phyloP scores from a whole-genome alignment of 2,113 vertebrate genomes.

The Cebus imitator region DNA sequence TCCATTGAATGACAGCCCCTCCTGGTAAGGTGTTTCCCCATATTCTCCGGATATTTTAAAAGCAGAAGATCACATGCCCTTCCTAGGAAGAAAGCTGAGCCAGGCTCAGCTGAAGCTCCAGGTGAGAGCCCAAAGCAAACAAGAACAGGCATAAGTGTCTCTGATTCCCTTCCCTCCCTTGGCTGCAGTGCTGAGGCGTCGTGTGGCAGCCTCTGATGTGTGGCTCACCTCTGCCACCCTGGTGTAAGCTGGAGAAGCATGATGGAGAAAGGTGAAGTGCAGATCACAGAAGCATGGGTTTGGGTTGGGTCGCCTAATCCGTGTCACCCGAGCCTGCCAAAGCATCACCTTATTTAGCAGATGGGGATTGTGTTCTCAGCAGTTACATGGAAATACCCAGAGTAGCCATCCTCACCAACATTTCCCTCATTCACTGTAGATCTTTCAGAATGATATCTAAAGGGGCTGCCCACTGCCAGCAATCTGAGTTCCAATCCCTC shows the following conservation, averaged over 20 bases:
- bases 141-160: neutral
- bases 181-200: neutral
- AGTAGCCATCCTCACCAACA: neutral
- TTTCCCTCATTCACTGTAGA: neutral
- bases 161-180: neutral
- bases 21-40: neutral
- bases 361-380: conserved; percentile 42
- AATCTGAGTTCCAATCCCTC: conserved; percentile 11
- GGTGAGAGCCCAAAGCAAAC: neutral
- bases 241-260: neutral
- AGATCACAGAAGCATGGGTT: neutral
- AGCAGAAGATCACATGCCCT: neutral
- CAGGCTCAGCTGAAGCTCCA: neutral
- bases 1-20: neutral
- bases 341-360: neutral
- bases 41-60: conserved; percentile 27
- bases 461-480: neutral
- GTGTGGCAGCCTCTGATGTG: neutral
- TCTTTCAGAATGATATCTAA: neutral
- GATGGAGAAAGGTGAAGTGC: neutral
- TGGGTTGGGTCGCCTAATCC: neutral
- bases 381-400: neutral
- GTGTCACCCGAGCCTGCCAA: neutral
- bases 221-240: neutral
- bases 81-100: neutral